Evolutionary conservation across 30 jellyfish, hydroid and myxozoan species (phyloP).

Genomic region (Aurelia sp.): DNA sequence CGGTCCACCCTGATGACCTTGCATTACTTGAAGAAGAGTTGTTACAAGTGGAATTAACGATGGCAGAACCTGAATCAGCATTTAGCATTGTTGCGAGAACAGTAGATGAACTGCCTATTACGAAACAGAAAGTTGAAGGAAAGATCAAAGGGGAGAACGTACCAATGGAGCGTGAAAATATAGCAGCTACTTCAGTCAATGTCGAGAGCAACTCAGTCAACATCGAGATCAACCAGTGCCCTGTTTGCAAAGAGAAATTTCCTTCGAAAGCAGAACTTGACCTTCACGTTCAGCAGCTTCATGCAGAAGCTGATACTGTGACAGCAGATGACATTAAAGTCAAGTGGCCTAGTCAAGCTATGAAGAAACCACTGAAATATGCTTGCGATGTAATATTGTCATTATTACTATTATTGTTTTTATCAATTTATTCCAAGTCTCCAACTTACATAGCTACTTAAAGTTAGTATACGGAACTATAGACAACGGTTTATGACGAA

Average conservation of each 20-base stretch:
- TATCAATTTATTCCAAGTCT: background rate
- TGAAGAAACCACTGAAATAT: slow-evolving; percentile 48
- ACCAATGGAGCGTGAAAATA: too few relatives aligned
- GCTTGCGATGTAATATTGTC: slow-evolving; percentile 36
- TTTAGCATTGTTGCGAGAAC: slow-evolving; percentile 65
- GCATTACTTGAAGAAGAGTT: slow-evolving; percentile 25
- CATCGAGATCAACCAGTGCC: background rate
- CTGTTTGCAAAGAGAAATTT: slow-evolving; percentile 13
- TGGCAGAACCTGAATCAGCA: slow-evolving; percentile 47
- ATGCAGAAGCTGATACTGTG: background rate
- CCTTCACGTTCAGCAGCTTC: slow-evolving; percentile 8
- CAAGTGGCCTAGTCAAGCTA: background rate
- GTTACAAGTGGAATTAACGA: slow-evolving; percentile 33
- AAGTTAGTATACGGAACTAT: too few relatives aligned
- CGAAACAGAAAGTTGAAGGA: slow-evolving; percentile 8
- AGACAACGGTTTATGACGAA: too few relatives aligned
- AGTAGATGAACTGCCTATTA: background rate
- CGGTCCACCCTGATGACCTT: slow-evolving; percentile 40
- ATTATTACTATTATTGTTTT: background rate
- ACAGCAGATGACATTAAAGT: background rate
- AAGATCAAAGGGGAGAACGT: too few relatives aligned
- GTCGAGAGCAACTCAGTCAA: too few relatives aligned
- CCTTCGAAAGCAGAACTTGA: slow-evolving; percentile 2
- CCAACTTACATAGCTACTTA: background rate
- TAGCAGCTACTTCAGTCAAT: too few relatives aligned